Percentiles rank a stretch among this genome's conserved stretches.
phyloP scores from a whole-genome alignment of 2,797 vertebrate genomes.

The Ispidina picta region DNA sequence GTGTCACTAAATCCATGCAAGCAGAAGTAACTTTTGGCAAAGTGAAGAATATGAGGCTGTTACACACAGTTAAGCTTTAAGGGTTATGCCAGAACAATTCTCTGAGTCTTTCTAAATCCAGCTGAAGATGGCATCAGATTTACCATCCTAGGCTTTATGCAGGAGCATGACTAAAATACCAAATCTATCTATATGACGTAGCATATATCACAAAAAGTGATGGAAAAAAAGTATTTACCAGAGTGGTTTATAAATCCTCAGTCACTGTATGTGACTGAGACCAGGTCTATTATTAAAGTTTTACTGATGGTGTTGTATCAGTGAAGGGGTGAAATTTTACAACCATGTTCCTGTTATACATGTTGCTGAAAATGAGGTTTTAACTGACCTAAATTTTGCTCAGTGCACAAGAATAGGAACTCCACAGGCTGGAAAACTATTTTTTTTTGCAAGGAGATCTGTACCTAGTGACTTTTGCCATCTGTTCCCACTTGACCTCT shows the following conservation, averaged over 20 bases:
- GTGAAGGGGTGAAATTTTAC: not conserved
- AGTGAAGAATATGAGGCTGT: conserved; percentile 30
- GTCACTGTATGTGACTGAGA: not conserved
- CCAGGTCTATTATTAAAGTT: not conserved
- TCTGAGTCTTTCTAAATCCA: conserved; percentile 33
- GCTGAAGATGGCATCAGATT: conserved; percentile 33
- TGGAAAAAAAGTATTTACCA: not conserved
- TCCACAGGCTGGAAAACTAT: not conserved
- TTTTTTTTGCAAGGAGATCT: not conserved
- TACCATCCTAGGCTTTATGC: not conserved
- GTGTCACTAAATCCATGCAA: conserved; percentile 15
- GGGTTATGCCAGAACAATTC: conserved; percentile 22
- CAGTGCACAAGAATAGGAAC: not conserved
- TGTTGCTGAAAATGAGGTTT: not conserved
- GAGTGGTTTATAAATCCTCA: not conserved
- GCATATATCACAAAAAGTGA: not conserved
- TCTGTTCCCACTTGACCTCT: not conserved
- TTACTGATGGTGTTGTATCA: not conserved
- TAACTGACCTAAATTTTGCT: not conserved
- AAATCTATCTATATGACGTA: not conserved
- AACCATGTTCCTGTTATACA: not conserved
- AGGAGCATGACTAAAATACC: not conserved
- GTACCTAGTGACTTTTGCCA: not conserved
- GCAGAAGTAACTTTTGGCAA: conserved; percentile 48
- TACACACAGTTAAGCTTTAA: conserved; percentile 42